Evolutionary conservation across 2,888 invertebrate species (phyloP).

Genomic region (Lasioglossum morio): DNA sequence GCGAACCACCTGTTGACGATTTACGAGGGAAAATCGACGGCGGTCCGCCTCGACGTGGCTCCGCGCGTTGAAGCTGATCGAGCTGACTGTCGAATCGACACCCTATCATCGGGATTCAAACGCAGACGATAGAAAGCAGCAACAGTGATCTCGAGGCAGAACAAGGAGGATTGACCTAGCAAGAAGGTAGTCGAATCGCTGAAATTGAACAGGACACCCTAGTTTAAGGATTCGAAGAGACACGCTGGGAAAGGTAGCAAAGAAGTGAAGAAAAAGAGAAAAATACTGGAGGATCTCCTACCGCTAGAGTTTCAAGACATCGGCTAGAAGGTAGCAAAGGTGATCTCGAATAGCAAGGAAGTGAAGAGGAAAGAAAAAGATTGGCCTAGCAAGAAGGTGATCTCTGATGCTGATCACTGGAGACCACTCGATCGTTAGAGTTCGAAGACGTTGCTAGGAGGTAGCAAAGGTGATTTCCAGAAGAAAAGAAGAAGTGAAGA

Average conservation of each 20-base stretch:
- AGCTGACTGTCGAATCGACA: too few species aligned
- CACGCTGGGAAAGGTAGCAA: not conserved
- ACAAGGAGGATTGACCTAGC: not conserved
- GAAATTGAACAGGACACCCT: too few species aligned
- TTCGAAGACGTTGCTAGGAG: not conserved
- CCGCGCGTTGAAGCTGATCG: not conserved
- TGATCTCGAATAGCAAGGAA: not conserved
- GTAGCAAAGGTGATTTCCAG: not conserved
- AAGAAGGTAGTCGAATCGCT: not conserved
- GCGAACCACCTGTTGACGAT: conserved; percentile 82
- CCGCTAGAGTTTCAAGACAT: too few species aligned
- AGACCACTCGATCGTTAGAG: not conserved
- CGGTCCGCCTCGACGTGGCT: not conserved
- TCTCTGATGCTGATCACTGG: not conserved
- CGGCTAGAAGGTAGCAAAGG: too few species aligned
- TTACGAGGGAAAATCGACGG: conserved; percentile 76
- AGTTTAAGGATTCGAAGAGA: not conserved
- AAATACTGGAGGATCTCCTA: too few species aligned
- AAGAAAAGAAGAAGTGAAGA: too few species aligned
- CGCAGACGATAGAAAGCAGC: too few species aligned
- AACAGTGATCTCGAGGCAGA: not conserved
- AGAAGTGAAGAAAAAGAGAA: not conserved
- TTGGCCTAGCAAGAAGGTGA: not conserved
- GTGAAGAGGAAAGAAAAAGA: not conserved
- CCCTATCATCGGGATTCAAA: not conserved